Evolutionary conservation across 2,113 vertebrate species (phyloP).

Genomic region (Tenebrosternarchus preto): DNA sequence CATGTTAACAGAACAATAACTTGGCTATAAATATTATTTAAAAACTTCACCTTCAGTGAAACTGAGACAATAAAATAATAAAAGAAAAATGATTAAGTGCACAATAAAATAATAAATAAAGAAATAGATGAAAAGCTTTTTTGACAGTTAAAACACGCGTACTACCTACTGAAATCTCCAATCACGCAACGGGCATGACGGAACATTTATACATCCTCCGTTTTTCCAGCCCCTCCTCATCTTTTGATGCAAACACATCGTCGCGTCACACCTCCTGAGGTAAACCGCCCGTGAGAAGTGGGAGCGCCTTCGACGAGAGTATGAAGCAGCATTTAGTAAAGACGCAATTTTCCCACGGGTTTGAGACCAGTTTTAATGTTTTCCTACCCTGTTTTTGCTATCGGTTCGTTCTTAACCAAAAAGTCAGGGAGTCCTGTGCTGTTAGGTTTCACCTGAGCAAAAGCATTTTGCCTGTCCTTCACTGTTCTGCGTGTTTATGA

Average conservation of each 20-base stretch:
- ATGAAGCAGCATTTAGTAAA: neutral
- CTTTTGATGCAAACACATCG: constrained; percentile 1
- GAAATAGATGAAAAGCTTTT: too few relatives aligned
- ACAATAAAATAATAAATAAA: neutral
- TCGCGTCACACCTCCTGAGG: constrained; percentile 28
- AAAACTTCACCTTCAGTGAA: too few relatives aligned
- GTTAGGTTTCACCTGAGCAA: neutral
- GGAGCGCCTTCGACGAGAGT: neutral
- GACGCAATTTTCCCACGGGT: neutral
- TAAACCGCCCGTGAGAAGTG: neutral
- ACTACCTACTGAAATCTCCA: neutral
- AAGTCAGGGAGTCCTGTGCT: neutral
- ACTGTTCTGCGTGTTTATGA: neutral
- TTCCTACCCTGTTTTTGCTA: neutral
- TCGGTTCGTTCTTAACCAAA: neutral
- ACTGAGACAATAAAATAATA: neutral
- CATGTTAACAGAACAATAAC: constrained; percentile 52
- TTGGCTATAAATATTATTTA: neutral
- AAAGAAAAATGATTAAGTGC: neutral
- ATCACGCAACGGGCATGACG: neutral
- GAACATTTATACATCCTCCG: constrained; percentile 51
- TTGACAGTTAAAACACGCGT: neutral
- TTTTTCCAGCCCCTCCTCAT: constrained; percentile 1
- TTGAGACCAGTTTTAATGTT: neutral
- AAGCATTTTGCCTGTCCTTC: neutral